These are phyloP conservation scores for Esperia sulphurella DNA, from an alignment of 2,888 invertebrate species.

Conservation along the genomic window DNA sequence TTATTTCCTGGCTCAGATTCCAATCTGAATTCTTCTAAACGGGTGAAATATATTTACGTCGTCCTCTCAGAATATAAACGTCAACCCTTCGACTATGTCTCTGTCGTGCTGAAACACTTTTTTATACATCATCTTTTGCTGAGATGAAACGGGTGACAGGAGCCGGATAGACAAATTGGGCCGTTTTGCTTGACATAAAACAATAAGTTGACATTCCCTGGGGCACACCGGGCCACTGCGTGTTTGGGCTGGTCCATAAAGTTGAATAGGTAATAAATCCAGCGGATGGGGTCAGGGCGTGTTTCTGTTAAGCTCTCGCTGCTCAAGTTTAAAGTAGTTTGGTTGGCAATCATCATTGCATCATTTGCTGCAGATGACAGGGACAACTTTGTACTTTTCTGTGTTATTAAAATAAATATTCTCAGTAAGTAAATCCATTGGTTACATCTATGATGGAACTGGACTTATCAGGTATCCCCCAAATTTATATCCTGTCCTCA, in stretches of 20 bases:
- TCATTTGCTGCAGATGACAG: too few relatives aligned
- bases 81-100: slow-evolving; percentile 1
- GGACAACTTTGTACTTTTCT: background rate
- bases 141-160: slow-evolving; percentile 52
- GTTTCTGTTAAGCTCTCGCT: background rate
- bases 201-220: slow-evolving; percentile 43
- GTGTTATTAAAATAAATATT: background rate
- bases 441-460: too few relatives aligned
- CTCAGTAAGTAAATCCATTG: background rate
- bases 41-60: too few relatives aligned
- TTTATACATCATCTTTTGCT: slow-evolving; percentile 35
- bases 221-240: slow-evolving; percentile 19
- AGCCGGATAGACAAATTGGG: slow-evolving; percentile 52
- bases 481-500: too few relatives aligned
- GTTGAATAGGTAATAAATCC: slow-evolving; percentile 46
- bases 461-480: too few relatives aligned
- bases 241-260: slow-evolving; percentile 35
- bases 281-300: slow-evolving; percentile 7
- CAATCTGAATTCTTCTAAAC: background rate
- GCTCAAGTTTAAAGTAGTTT: background rate
- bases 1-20: background rate
- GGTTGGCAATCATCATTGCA: background rate
- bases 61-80: slow-evolving; percentile 3
- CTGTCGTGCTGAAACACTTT: slow-evolving; percentile 15
- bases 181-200: slow-evolving; percentile 47